Evolutionary conservation across 2,888 invertebrate genomes (phyloP), one percentile per base, ranked within the genome.

Genomic region (Arenicola marina): DNA sequence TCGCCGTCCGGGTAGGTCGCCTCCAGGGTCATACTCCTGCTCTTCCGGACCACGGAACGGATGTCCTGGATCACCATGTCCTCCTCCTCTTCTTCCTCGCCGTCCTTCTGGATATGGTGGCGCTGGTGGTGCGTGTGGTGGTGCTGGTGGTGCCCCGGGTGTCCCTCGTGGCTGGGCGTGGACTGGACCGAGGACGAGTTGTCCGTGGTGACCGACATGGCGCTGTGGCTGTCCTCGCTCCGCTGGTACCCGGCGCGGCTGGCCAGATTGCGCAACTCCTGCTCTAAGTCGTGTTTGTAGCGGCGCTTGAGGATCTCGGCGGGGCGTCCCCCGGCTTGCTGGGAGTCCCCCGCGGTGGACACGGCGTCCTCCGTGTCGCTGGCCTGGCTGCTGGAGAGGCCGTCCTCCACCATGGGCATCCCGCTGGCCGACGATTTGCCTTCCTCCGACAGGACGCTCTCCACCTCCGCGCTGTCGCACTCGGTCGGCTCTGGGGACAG

Each of bases 321-420:
- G 62, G 92, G 84, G 0, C 90, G 89, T 77, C 91, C 90, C 11
- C 11, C 43, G 4, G 53, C 32, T 18, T 38, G 69, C 91, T 83
- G 74, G 91, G 91, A 45, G 86, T 73, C 28, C 7, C 29, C 53
- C 11, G 11, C 11, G 4, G 62, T 75, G 7, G 18, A n/a, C 28
- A 4, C 51, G 4, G 29, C 15, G 28, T 81, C 82, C 31, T 95
- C 95, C 0, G 90, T 91, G 79, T 95, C 95, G 68, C 94, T 94
- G 1, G 91, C 93, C 80, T 95, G 95, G 1, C 95, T 95, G 43
- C 95, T 95, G 1, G 95, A 95, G 62, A 96, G 86, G 0, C 95
- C 95, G 83, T 96, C 96, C 81, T 95, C 95, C 51, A 96, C 88
- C 21, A 93, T 90, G 0, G 96, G 96, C 91, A 96, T 91, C 26